These are phyloP conservation scores for Echinometra lucunter DNA, from an alignment of 53 echinoderm and acorn worm genomes.

Conservation along the genomic window DNA sequence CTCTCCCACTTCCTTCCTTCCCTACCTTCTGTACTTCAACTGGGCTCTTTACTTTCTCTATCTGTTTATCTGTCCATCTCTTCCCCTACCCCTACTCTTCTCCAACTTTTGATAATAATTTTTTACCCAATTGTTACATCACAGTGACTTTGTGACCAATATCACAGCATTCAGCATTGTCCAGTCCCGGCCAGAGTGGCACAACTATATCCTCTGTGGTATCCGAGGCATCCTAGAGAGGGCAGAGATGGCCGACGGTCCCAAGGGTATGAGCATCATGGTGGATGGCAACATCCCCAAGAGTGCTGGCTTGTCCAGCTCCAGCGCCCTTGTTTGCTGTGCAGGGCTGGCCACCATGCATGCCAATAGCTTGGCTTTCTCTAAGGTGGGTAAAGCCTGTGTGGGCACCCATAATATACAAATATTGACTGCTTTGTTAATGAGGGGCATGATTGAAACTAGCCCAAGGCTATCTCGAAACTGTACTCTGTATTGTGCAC, in stretches of 20 bases:
- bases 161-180: slow-evolving; percentile 74
- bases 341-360: slow-evolving; percentile 89
- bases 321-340: slow-evolving; percentile 98
- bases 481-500: too few relatives aligned
- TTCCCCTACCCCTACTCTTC: background rate
- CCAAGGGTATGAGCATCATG: slow-evolving; percentile 82
- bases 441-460: too few relatives aligned
- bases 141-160: slow-evolving; percentile 77
- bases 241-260: slow-evolving; percentile 63
- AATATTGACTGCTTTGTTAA: too few relatives aligned
- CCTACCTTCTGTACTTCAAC: too few relatives aligned
- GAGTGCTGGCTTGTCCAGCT: slow-evolving; percentile 93
- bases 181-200: slow-evolving; percentile 79
- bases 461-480: too few relatives aligned
- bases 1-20: background rate
- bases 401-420: too few relatives aligned
- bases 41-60: background rate
- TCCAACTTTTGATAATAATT: background rate
- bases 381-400: slow-evolving; percentile 76
- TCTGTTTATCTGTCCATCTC: background rate
- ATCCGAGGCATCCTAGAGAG: slow-evolving; percentile 84
- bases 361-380: slow-evolving; percentile 77
- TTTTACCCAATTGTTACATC: background rate
- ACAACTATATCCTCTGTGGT: slow-evolving; percentile 94
- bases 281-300: slow-evolving; percentile 87